Percentiles rank a stretch among this genome's conserved stretches.
These are phyloP conservation scores for Anneissia japonica DNA, from an alignment of 35 echinoderm and acorn worm genomes.

Conservation along the genomic window DNA sequence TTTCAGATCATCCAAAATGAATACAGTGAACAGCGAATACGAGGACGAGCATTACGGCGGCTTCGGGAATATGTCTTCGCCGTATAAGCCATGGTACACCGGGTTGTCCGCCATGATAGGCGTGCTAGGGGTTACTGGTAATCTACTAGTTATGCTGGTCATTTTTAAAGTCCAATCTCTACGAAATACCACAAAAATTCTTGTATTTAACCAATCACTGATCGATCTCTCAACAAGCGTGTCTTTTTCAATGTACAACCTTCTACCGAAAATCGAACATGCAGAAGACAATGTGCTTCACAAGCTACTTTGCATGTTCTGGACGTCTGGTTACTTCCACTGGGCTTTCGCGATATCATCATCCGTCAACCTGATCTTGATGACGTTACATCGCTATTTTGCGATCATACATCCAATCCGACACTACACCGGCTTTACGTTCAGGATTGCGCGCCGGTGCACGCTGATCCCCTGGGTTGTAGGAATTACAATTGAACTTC, in stretches of 20 bases:
- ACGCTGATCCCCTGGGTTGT: neutral
- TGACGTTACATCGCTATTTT: neutral
- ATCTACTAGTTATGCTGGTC: neutral
- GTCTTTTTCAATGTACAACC: neutral
- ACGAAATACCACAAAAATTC: neutral
- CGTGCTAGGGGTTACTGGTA: neutral
- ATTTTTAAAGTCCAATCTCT: neutral
- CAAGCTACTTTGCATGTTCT: neutral
- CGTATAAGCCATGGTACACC: neutral
- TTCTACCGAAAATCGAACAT: neutral
- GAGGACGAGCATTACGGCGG: neutral
- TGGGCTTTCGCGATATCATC: neutral
- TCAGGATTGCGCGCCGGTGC: neutral
- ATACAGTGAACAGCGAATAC: neutral
- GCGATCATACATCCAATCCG: neutral
- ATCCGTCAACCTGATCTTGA: neutral
- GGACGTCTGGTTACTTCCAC: neutral
- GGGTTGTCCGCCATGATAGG: neutral
- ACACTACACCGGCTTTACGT: neutral
- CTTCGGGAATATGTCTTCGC: neutral
- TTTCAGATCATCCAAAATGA: no score
- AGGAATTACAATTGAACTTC: neutral
- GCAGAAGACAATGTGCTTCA: neutral
- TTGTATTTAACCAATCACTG: neutral
- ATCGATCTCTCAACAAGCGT: neutral